Evolutionary conservation across 2,888 invertebrate species (phyloP).

Genomic region (Colostygia pectinataria): DNA sequence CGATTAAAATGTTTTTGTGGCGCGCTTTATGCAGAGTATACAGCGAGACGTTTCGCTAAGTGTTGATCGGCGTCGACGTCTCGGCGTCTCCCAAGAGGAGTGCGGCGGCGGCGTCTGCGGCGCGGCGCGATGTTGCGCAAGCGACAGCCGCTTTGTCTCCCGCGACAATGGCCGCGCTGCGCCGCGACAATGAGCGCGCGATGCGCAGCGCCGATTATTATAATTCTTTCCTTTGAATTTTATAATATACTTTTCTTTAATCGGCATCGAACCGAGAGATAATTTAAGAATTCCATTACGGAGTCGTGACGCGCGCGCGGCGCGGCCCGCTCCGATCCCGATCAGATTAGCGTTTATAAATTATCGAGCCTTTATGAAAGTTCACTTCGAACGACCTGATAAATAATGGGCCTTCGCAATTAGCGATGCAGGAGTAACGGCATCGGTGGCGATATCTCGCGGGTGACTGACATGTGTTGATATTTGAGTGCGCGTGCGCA

Average conservation of each 20-base stretch:
- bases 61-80: not conserved
- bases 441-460: constrained; percentile 33
- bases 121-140: constrained; percentile 7
- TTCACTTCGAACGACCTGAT: constrained; percentile 10
- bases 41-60: not conserved
- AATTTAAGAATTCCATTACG: constrained; percentile 26
- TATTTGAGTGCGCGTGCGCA: constrained; percentile 55
- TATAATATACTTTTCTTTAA: constrained; percentile 28
- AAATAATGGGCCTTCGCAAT: constrained; percentile 5
- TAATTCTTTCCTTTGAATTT: constrained; percentile 29
- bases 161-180: constrained; percentile 6
- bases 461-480: constrained; percentile 69
- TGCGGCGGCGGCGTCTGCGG: not conserved
- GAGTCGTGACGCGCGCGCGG: constrained; percentile 15
- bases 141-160: constrained; percentile 27
- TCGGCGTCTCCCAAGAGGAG: not conserved
- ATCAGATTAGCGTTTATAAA: constrained; percentile 22
- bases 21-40: constrained; percentile 2
- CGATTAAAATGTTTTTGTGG: constrained; percentile 26
- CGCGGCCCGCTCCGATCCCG: constrained; percentile 6
- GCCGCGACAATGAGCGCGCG: constrained; percentile 21
- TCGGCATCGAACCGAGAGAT: constrained; percentile 23
- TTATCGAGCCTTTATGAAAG: constrained; percentile 19
- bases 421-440: constrained; percentile 35
- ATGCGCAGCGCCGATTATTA: constrained; percentile 23